Conservation (phyloP, 2,113 vertebrate species). For the Brachyhypopomus gauderio region DNA sequence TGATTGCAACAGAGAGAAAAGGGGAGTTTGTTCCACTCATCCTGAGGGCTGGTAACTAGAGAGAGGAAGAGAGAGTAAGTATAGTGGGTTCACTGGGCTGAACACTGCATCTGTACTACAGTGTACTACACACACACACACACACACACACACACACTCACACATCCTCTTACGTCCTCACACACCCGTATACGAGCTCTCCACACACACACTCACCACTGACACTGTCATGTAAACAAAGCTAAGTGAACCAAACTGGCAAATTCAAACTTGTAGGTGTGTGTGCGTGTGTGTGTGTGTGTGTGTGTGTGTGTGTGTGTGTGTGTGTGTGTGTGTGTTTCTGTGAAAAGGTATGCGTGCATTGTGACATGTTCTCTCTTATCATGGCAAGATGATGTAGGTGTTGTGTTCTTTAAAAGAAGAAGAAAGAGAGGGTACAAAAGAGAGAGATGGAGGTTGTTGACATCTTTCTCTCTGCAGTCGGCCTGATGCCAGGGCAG, state of each 20-base stretch:
- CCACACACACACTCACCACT: background rate
- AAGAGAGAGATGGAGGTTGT: background rate
- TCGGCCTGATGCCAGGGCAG: too few relatives aligned
- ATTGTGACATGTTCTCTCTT: background rate
- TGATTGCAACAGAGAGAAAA: background rate
- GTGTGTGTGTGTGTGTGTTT: too few relatives aligned
- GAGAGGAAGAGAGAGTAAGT: background rate
- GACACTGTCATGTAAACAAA: background rate
- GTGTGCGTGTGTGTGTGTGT: background rate
- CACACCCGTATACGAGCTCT: background rate
- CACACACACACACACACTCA: too few relatives aligned
- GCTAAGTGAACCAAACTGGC: background rate
- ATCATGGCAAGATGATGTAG: background rate
- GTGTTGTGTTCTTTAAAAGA: background rate
- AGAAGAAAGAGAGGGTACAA: background rate
- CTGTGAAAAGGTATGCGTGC: background rate
- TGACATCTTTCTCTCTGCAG: too few relatives aligned
- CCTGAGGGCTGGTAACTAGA: background rate
- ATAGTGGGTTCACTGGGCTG: background rate
- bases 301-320: background rate
- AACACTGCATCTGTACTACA: background rate
- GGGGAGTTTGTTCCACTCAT: background rate
- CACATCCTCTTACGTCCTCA: background rate
- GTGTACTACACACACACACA: background rate
- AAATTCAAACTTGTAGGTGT: background rate